Evolutionary conservation across 2,113 vertebrate species (phyloP).

Genomic region (Bagarius yarrelli): DNA sequence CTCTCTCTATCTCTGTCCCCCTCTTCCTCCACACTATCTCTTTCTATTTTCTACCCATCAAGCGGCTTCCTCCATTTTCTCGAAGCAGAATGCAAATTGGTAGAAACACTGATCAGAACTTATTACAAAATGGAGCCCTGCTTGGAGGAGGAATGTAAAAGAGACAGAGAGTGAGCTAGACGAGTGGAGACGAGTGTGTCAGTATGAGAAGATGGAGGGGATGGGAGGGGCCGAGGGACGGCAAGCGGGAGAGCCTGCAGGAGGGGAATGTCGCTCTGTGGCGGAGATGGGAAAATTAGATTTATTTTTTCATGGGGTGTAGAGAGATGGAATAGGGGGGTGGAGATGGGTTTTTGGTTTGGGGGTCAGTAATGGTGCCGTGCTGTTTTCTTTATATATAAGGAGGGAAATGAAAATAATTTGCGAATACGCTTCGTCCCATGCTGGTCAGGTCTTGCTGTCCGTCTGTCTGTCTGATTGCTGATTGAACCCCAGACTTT

Average conservation of each 20-base stretch:
- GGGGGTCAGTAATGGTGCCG: constrained; percentile 64
- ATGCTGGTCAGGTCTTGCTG: constrained; percentile 45
- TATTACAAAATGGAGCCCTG: constrained; percentile 76
- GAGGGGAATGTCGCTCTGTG: constrained; percentile 62
- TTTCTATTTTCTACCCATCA: constrained; percentile 59
- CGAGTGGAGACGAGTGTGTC: constrained; percentile 66
- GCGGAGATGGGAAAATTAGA: constrained; percentile 74
- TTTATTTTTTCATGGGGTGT: constrained; percentile 71
- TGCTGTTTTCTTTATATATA: constrained; percentile 61
- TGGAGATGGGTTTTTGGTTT: constrained; percentile 29
- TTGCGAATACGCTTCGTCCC: constrained; percentile 60
- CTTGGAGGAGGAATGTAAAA: constrained; percentile 64
- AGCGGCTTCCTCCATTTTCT: constrained; percentile 71
- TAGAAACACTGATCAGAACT: constrained; percentile 76
- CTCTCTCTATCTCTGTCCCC: neutral
- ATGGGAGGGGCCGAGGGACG: constrained; percentile 54
- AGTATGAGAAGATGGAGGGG: constrained; percentile 57
- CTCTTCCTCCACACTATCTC: constrained; percentile 20
- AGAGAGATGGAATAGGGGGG: constrained; percentile 43
- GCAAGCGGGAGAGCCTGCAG: constrained; percentile 55
- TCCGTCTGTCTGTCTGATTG: constrained; percentile 40
- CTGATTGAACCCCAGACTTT: constrained; percentile 45
- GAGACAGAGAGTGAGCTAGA: constrained; percentile 56
- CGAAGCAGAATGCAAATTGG: constrained; percentile 71
- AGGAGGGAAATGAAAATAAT: constrained; percentile 66